Conservation (phyloP, 2,888 invertebrate genomes). For the Thumatha senex region DNA sequence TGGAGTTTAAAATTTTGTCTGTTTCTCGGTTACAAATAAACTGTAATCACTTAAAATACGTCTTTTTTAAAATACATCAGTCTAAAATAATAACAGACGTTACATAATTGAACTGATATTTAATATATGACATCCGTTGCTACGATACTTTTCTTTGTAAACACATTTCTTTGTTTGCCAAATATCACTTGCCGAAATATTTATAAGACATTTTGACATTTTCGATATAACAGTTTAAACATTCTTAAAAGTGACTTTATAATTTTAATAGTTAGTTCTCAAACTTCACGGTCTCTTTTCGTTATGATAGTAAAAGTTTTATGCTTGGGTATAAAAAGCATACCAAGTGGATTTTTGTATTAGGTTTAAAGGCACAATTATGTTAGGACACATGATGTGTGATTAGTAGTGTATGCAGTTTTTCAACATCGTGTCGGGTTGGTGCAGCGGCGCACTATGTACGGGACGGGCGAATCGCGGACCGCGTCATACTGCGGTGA, state of each 20-base stretch:
- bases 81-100: conserved; percentile 35
- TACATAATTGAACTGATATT: conserved; percentile 51
- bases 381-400: conserved; percentile 44
- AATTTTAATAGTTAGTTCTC: conserved; percentile 29
- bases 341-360: conserved; percentile 35
- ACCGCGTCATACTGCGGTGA: conserved; percentile 78
- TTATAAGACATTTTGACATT: conserved; percentile 16
- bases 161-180: conserved; percentile 64
- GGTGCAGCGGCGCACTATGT: conserved; percentile 43
- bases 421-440: conserved; percentile 42
- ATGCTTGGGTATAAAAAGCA: conserved; percentile 21
- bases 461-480: conserved; percentile 63
- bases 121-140: conserved; percentile 57
- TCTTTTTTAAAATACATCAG: conserved; percentile 17
- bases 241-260: conserved; percentile 25
- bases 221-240: conserved; percentile 6
- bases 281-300: conserved; percentile 31
- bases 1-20: conserved; percentile 6
- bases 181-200: conserved; percentile 42
- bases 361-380: conserved; percentile 61
- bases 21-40: conserved; percentile 16
- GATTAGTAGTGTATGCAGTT: conserved; percentile 40
- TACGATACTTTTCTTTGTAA: conserved; percentile 74
- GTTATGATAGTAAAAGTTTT: conserved; percentile 23
- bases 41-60: conserved; percentile 4